phyloP scores from a whole-genome alignment of 2,113 vertebrate species.

The Megaleporinus macrocephalus region DNA sequence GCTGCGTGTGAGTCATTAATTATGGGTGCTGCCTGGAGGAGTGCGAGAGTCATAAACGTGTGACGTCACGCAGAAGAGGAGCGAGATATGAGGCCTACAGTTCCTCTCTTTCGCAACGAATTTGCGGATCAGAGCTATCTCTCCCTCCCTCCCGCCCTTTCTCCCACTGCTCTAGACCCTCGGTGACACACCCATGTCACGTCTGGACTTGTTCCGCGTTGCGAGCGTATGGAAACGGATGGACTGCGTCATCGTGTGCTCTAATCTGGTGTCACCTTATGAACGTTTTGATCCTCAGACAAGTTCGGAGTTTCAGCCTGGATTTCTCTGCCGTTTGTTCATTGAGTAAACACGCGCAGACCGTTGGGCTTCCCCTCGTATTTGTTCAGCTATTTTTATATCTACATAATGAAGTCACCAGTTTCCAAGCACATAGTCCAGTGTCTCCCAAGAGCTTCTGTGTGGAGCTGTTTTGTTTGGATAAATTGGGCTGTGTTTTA shows the following conservation, averaged over 20 bases:
- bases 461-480: not conserved
- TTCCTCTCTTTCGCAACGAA: constrained; percentile 35
- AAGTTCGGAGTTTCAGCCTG: not conserved
- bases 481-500: not conserved
- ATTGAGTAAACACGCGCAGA: constrained; percentile 16
- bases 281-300: constrained; percentile 18
- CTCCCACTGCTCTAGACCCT: constrained; percentile 1
- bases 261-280: constrained; percentile 1
- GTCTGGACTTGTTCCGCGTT: constrained; percentile 19
- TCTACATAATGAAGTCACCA: constrained; percentile 36
- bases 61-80: constrained; percentile 10
- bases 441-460: constrained; percentile 7
- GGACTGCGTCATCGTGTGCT: not conserved
- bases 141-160: constrained; percentile 12
- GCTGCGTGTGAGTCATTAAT: not conserved
- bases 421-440: constrained; percentile 4
- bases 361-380: constrained; percentile 35
- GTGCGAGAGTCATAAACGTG: not conserved
- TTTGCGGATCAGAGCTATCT: constrained; percentile 2
- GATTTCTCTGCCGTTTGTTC: not conserved
- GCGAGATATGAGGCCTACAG: constrained; percentile 3
- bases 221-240: not conserved
- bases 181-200: constrained; percentile 21
- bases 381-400: constrained; percentile 34
- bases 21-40: constrained; percentile 3